Conservation (phyloP, 2,113 vertebrate genomes). For the Marmota monax region DNA sequence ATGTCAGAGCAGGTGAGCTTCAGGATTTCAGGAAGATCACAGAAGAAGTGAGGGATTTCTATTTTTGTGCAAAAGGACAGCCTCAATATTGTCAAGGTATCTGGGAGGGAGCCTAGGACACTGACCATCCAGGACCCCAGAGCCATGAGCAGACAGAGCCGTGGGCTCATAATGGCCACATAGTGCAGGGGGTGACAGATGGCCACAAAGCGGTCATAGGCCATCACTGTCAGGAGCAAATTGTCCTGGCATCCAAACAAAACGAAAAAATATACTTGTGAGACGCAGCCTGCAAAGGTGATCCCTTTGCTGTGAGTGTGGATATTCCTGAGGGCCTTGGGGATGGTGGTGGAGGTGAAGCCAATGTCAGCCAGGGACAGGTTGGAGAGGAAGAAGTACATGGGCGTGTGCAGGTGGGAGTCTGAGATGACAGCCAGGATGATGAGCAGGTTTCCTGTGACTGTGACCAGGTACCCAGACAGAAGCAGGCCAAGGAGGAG, state of each 20-base stretch:
- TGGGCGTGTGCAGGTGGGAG: neutral
- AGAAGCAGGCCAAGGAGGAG: slow-evolving; percentile 54
- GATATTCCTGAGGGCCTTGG: no score
- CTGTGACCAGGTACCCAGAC: neutral
- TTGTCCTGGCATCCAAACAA: no score
- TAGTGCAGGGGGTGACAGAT: slow-evolving; percentile 60
- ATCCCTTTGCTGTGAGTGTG: no score
- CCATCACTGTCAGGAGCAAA: slow-evolving; percentile 39
- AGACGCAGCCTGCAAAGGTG: slow-evolving; percentile 24
- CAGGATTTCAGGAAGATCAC: slow-evolving; percentile 54
- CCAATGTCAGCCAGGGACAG: no score
- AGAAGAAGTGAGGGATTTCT: slow-evolving; percentile 51
- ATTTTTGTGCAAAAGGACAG: slow-evolving; percentile 53
- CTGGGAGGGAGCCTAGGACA: slow-evolving; percentile 20
- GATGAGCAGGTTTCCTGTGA: slow-evolving; percentile 48
- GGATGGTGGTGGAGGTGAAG: no score
- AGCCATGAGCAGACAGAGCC: neutral
- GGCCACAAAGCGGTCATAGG: slow-evolving; percentile 51
- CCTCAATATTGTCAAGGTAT: neutral
- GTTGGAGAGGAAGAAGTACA: no score
- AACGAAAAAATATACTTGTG: slow-evolving; percentile 40
- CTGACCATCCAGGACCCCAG: slow-evolving; percentile 48
- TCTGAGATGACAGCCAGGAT: neutral
- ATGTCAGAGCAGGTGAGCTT: slow-evolving; percentile 35
- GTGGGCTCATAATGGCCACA: neutral